These are phyloP conservation scores for Meda fulgida DNA, from an alignment of 2,797 vertebrate species.

Conservation along the genomic window DNA sequence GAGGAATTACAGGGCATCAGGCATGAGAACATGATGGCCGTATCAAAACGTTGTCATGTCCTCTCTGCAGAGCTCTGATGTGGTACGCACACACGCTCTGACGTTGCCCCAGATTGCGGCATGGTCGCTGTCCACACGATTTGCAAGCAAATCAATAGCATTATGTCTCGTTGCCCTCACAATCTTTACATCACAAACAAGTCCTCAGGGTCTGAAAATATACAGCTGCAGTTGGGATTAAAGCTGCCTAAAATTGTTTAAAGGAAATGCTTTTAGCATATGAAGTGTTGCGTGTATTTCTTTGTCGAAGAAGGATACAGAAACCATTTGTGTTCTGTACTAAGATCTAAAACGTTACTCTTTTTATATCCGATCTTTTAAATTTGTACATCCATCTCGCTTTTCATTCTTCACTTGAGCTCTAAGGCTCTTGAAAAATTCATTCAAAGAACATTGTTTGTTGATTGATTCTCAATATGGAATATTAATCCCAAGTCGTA, in stretches of 20 bases:
- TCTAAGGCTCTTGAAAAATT: conserved; percentile 18
- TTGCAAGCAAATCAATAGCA: conserved; percentile 57
- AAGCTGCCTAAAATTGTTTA: conserved; percentile 2
- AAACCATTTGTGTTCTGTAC: background rate
- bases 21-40: conserved; percentile 57
- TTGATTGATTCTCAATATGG: conserved; percentile 37
- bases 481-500: conserved; percentile 32
- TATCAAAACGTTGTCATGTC: conserved; percentile 66
- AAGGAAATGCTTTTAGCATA: conserved; percentile 10
- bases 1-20: conserved; percentile 56
- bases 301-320: background rate
- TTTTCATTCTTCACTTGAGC: background rate
- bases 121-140: conserved; percentile 49
- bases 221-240: conserved; percentile 11
- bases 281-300: background rate
- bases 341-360: background rate
- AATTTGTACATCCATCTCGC: background rate
- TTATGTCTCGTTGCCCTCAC: conserved; percentile 52
- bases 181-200: conserved; percentile 44
- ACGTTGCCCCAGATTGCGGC: conserved; percentile 50
- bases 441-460: background rate
- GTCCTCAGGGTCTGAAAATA: conserved; percentile 37
- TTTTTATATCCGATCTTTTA: background rate
- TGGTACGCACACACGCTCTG: conserved; percentile 28
- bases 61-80: conserved; percentile 50